Evolutionary conservation across 2,113 vertebrate species (phyloP).

Genomic region (Orycteropus afer): DNA sequence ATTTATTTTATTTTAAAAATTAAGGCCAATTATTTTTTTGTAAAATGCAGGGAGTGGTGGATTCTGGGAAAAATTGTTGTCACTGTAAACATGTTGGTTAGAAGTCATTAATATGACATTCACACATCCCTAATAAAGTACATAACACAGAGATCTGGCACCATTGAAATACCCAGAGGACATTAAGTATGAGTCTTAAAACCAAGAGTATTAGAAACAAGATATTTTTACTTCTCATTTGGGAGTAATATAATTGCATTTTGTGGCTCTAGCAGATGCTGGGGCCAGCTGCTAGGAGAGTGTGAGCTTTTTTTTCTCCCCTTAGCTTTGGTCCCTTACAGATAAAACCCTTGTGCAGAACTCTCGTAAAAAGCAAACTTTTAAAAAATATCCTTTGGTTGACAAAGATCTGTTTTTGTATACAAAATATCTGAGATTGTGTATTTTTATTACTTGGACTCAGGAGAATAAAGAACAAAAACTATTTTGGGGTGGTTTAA

Average conservation of each 20-base stretch:
- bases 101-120: constrained; percentile 88
- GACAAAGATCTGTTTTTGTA: constrained; percentile 27
- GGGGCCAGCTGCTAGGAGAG: constrained; percentile 94
- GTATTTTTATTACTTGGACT: constrained; percentile 36
- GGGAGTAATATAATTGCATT: constrained; percentile 93
- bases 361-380: constrained; percentile 64
- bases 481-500: background rate
- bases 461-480: constrained; percentile 35
- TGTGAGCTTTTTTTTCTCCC: constrained; percentile 77
- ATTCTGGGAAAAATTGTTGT: constrained; percentile 84
- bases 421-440: background rate
- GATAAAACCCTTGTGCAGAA: constrained; percentile 79
- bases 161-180: constrained; percentile 87
- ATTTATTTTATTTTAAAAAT: constrained; percentile 45
- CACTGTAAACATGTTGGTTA: constrained; percentile 86
- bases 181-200: constrained; percentile 92
- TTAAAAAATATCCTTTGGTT: constrained; percentile 52
- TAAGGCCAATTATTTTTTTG: constrained; percentile 46
- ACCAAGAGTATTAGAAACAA: constrained; percentile 92
- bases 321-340: constrained; percentile 80
- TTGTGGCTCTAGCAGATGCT: constrained; percentile 94
- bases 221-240: constrained; percentile 94
- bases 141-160: constrained; percentile 85
- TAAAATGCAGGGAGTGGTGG: constrained; percentile 66
- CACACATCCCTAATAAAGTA: constrained; percentile 88